Evolutionary conservation across 2,797 vertebrate genomes (phyloP), one percentile per base, ranked within the genome.

Genomic region (Danionella dracula): DNA sequence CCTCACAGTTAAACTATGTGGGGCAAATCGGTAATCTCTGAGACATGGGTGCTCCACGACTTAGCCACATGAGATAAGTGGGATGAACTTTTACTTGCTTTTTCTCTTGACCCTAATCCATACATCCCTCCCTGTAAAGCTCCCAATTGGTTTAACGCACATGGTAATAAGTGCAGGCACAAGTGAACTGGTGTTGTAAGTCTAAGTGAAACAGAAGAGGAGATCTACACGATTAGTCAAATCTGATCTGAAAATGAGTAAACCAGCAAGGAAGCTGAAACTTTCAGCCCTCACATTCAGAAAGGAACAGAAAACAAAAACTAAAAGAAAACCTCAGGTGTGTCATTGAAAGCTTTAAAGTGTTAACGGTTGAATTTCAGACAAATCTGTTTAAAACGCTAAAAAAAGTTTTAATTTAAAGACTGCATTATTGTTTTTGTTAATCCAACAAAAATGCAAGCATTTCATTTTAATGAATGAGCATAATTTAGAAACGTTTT

Each of bases 81-180:
- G 64, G 68, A 75, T 75, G 68, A 58, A 69, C 29, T 67, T 77
- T 76, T 71, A 66, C 46, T 76, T 56, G 69, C 56, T 19, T 49
- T 53, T 54, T 66, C 48, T 62, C 58, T 50, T 69, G 44, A 78
- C 72, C 71, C 46, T 41, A 73, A 74, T 72, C 37, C 58, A 64
- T 50, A 56, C 13, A 59, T 44, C 16, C 31, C 34, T 49, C 7
- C 8, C 9, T 4, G 13, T 16, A 40, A 61, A 44, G 54, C 12
- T 29, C 12, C 35, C 37, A 48, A 72, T 16, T 42, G 48, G 58
- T 51, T 60, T 31, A 49, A 7, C 13, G 6, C 8, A 2, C 2
- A 32, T 27, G 13, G 34, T 37, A 50, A 40, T 4, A 32, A 29
- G 19, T 31, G 4, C 19, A 8, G 21, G 13, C n/a, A 49, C 31